Base-by-base conservation (phyloP, 2,113 vertebrate genomes). In the Paramisgurnus dabryanus region DNA sequence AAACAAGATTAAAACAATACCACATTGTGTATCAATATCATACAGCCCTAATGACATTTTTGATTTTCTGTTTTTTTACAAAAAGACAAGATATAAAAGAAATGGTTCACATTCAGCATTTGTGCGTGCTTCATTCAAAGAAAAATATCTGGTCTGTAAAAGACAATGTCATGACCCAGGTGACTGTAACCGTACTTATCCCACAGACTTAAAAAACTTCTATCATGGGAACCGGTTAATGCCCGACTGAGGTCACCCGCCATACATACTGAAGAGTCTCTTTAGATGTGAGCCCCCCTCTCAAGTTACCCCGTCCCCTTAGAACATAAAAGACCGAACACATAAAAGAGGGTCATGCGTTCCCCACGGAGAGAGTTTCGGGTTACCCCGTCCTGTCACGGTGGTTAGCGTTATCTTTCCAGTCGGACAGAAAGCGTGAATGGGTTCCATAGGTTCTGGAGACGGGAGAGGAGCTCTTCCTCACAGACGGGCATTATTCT, bases 271-370 rank as follows among this genome's bases (percentile, higher is more conserved):
- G 22, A 75, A 47, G 43, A 64, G 58, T 67, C 64, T 78, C 76
- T 66, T 80, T 45, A 81, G 76, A 82, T 83, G 69, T 81, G 7
- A 55, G 6, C 39, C 66, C 79, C 84, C 80, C 84, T 86, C 81
- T 90, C 88, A 86, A 85, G 85, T 80, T 87, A 71, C 84, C 45
- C 83, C 76, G 50, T 79, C 87, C 71, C 34, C 77, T 5, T 12
- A 65, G 76, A 79, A 90, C 90, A 89, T 92, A 86, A 92, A 92
- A 92, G 89, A 78, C 4, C 11, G 34, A 45, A 22, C 41, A 57
- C 17, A 70, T 82, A 81, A 80, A 90, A 86, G 90, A 85, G 85
- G 72, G 17, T 80, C 70, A 79, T 87, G 72, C 78, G 80, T 89
- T 87, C 85, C 85, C 74, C 82, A 85, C 87, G 91, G 90, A 91